These are phyloP conservation scores for Malurus melanocephalus DNA, from an alignment of 2,113 vertebrate species.

Conservation along the genomic window DNA sequence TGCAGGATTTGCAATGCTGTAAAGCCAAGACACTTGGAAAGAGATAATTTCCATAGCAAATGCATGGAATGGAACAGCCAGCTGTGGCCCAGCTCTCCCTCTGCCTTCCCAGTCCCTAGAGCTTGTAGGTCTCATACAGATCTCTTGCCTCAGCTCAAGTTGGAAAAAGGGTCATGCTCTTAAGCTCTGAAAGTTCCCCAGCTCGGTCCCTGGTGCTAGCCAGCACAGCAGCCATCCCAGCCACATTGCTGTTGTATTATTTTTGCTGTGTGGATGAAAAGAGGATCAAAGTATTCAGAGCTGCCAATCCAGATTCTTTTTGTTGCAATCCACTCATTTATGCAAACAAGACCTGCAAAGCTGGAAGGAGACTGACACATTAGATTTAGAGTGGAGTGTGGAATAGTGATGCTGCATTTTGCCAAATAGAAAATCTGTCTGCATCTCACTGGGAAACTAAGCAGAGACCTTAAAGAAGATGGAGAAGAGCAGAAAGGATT, in stretches of 20 bases:
- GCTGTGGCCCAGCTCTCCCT: background rate
- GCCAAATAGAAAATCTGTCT: background rate
- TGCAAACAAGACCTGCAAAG: slow-evolving; percentile 25
- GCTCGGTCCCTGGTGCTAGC: background rate
- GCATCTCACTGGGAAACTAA: background rate
- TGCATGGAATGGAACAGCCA: background rate
- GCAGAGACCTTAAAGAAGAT: background rate
- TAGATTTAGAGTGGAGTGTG: background rate
- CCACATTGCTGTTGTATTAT: background rate
- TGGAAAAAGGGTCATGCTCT: background rate
- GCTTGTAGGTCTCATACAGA: background rate
- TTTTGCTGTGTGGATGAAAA: background rate
- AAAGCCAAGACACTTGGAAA: background rate
- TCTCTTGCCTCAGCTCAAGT: background rate
- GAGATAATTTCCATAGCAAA: background rate
- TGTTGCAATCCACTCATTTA: background rate
- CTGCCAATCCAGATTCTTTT: slow-evolving; percentile 3
- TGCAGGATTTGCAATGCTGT: background rate
- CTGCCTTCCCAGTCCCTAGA: background rate
- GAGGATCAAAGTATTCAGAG: slow-evolving; percentile 23
- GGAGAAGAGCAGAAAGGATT: background rate
- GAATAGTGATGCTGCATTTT: background rate
- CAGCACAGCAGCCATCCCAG: background rate
- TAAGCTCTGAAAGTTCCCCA: background rate
- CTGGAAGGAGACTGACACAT: background rate